A percentile compares a stretch with the other conserved stretches of the same genome.
Evolutionary conservation across 1,140 invertebrate species (phyloP).

Genomic region (Aphidius gifuensis): DNA sequence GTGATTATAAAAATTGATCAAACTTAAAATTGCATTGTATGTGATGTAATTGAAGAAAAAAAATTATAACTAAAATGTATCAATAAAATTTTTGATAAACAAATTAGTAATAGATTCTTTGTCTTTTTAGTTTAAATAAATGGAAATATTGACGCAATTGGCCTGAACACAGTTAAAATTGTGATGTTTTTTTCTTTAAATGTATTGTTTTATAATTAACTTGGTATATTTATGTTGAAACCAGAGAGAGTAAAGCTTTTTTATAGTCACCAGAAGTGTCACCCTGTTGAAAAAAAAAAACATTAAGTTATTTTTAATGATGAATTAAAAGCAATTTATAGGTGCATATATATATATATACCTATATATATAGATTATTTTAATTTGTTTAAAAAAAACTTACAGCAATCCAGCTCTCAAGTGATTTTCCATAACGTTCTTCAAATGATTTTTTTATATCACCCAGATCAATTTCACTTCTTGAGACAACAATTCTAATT

Average conservation of each 20-base stretch:
- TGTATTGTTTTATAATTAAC: background rate
- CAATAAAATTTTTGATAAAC: too few relatives aligned
- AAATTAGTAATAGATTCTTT: too few relatives aligned
- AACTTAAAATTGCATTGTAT: too few relatives aligned
- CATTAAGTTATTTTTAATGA: background rate
- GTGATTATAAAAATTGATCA: too few relatives aligned
- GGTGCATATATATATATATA: too few relatives aligned
- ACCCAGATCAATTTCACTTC: slow-evolving; percentile 89
- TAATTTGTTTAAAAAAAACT: slow-evolving; percentile 44
- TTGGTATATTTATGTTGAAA: slow-evolving; percentile 61
- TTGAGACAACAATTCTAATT: slow-evolving; percentile 84
- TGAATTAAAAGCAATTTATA: too few relatives aligned
- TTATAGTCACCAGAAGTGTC: slow-evolving; percentile 92
- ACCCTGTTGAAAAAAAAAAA: slow-evolving; percentile 62
- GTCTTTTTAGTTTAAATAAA: too few relatives aligned
- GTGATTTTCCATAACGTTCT: slow-evolving; percentile 77
- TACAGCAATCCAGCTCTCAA: slow-evolving; percentile 82
- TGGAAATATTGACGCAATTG: background rate
- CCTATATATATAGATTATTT: too few relatives aligned
- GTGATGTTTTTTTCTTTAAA: slow-evolving; percentile 6
- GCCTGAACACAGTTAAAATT: slow-evolving; percentile 8
- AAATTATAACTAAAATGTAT: too few relatives aligned
- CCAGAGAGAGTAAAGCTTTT: slow-evolving; percentile 77
- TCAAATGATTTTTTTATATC: slow-evolving; percentile 88
- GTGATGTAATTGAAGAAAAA: too few relatives aligned